phyloP scores from a whole-genome alignment of 2,113 vertebrate genomes.

The Cynocephalus volans region DNA sequence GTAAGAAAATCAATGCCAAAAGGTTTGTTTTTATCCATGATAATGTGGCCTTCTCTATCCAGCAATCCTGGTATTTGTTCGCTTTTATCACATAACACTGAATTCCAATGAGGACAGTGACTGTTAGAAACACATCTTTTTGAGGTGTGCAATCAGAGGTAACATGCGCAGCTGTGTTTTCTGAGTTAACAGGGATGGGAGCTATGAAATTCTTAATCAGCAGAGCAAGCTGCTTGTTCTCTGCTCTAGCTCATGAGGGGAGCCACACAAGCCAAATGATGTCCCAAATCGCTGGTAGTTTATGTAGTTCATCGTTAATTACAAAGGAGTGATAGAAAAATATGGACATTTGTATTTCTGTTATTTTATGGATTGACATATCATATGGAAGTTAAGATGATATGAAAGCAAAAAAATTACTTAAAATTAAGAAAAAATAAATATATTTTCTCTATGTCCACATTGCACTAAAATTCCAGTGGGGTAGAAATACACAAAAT shows the following conservation, averaged over 20 bases:
- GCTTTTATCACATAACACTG: constrained; percentile 25
- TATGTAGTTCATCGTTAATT: background rate
- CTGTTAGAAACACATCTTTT: constrained; percentile 49
- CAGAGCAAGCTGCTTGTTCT: background rate
- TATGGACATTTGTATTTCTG: background rate
- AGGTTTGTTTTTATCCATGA: constrained; percentile 33
- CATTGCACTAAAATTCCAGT: background rate
- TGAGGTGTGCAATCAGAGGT: constrained; percentile 42
- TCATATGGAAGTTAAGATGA: background rate
- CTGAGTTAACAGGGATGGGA: background rate
- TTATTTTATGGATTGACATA: background rate
- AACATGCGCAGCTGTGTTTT: constrained; percentile 34
- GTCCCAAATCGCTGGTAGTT: background rate
- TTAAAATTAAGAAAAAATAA: background rate
- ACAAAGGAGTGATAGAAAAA: background rate
- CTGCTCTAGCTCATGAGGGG: background rate
- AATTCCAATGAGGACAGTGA: background rate
- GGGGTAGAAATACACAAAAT: background rate
- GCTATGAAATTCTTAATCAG: constrained; percentile 31
- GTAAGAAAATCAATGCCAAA: constrained; percentile 25
- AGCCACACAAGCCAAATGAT: background rate
- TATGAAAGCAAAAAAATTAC: constrained; percentile 1
- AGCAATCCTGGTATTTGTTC: constrained; percentile 3
- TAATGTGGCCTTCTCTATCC: background rate
- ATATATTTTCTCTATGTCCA: background rate